Percentiles rank a stretch among this genome's conserved stretches.
Evolutionary conservation across 2,113 vertebrate genomes (phyloP).

Genomic region (Atherinomorus stipes): DNA sequence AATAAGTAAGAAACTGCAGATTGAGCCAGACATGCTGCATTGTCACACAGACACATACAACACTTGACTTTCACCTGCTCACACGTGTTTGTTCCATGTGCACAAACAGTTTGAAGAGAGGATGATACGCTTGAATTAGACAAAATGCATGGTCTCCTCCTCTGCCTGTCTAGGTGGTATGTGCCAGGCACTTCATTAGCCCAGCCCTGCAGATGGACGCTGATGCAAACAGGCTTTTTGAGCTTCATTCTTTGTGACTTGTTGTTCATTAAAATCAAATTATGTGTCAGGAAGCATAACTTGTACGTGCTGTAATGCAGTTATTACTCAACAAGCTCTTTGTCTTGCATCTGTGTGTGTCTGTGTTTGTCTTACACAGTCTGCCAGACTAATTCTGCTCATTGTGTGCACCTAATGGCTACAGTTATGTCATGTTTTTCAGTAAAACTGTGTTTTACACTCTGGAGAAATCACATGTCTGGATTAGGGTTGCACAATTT

Average conservation of each 20-base stretch:
- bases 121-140: conserved; percentile 4
- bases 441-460: background rate
- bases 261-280: conserved; percentile 96
- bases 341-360: conserved; percentile 67
- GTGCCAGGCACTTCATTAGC: conserved; percentile 88
- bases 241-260: conserved; percentile 96
- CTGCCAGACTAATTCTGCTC: conserved; percentile 52
- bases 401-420: conserved; percentile 46
- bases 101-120: background rate
- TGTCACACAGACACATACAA: background rate
- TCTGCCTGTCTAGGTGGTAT: conserved; percentile 58
- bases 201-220: conserved; percentile 88
- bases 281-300: conserved; percentile 91
- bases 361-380: conserved; percentile 66
- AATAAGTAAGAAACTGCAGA: background rate
- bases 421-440: conserved; percentile 35
- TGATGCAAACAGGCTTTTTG: conserved; percentile 86
- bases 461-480: background rate
- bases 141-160: conserved; percentile 22
- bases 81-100: background rate
- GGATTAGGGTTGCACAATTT: background rate
- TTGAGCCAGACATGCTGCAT: too few species aligned
- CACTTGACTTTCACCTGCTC: background rate
- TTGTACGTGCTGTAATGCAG: conserved; percentile 74
- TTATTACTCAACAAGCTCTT: conserved; percentile 74